A percentile compares a stretch with the other conserved stretches of the same genome.
phyloP scores from a whole-genome alignment of 2,113 vertebrate species.

The Mesitornis unicolor region DNA sequence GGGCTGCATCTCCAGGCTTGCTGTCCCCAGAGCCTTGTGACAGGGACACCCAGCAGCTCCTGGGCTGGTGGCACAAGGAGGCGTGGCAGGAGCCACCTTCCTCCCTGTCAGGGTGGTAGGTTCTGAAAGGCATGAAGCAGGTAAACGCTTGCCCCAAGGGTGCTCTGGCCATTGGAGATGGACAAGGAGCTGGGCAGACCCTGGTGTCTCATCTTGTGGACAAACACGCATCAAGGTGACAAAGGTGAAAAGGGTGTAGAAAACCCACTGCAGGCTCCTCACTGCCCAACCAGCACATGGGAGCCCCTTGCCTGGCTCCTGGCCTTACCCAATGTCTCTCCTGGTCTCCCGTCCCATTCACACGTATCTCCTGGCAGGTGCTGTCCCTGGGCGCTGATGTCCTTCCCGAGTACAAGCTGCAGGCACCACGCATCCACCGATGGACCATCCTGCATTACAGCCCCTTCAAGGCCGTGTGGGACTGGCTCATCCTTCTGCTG shows the following conservation, averaged over 20 bases:
- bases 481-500: constrained; percentile 96
- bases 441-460: constrained; percentile 98
- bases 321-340: not conserved
- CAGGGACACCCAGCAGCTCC: not conserved
- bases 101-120: not conserved
- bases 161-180: not conserved
- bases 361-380: constrained; percentile 75
- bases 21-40: not conserved
- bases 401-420: constrained; percentile 95
- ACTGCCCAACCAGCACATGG: not conserved
- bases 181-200: not conserved
- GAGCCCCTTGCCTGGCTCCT: not conserved
- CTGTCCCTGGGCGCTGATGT: constrained; percentile 94
- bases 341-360: not conserved
- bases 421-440: constrained; percentile 92
- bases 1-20: not conserved
- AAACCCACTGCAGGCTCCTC: not conserved
- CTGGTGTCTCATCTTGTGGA: not conserved
- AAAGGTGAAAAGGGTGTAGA: not conserved
- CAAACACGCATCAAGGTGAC: not conserved
- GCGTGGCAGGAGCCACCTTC: not conserved
- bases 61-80: not conserved
- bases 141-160: not conserved
- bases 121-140: not conserved
- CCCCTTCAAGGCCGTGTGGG: constrained; percentile 98